Evolutionary conservation across 2,888 invertebrate species (phyloP).

Genomic region (Parapristionchus giblindavisi): DNA sequence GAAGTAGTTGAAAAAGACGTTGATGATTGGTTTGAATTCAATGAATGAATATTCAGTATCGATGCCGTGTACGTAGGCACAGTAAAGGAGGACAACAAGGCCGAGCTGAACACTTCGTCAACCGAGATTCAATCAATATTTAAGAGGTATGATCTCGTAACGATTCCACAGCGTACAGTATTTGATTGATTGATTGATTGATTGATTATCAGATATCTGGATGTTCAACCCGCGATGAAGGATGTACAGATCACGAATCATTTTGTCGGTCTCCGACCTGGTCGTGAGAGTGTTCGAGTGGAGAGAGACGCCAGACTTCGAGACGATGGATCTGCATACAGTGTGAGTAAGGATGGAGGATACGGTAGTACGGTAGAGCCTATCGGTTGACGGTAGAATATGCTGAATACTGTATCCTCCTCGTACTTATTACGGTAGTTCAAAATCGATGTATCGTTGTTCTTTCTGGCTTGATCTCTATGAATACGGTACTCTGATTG

Average conservation of each 20-base stretch:
- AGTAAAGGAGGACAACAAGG: conserved; percentile 47
- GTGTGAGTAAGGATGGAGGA: no score
- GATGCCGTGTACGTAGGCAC: conserved; percentile 53
- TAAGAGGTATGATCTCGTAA: conserved; percentile 13
- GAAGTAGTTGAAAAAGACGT: no score
- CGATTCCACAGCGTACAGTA: neutral
- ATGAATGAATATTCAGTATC: conserved; percentile 43
- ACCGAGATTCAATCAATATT: conserved; percentile 43
- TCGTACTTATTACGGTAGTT: no score
- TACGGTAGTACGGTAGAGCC: no score
- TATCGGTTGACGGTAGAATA: no score
- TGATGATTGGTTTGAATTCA: no score
- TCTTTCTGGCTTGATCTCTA: no score
- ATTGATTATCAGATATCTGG: neutral
- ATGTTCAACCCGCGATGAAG: neutral
- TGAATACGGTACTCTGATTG: no score
- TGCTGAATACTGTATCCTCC: no score
- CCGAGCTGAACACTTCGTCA: conserved; percentile 39
- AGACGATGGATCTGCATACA: conserved; percentile 47
- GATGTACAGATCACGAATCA: neutral
- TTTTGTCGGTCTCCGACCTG: conserved; percentile 10
- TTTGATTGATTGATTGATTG: neutral
- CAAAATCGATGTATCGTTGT: no score
- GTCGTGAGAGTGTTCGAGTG: neutral
- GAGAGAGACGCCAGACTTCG: neutral